These are phyloP conservation scores for Thumatha senex DNA, from an alignment of 2,888 invertebrate species.

Conservation along the genomic window DNA sequence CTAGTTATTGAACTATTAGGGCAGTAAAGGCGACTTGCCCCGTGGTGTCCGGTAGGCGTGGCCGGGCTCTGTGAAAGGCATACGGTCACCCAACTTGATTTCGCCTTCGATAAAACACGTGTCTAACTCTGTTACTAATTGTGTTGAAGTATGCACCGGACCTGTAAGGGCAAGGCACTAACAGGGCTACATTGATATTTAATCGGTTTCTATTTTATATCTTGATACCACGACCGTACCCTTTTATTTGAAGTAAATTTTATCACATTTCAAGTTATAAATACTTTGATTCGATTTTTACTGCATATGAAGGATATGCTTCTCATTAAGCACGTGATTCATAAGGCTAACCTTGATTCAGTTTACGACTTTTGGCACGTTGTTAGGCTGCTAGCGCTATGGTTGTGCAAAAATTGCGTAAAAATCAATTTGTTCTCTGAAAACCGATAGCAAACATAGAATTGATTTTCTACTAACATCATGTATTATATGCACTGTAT, in stretches of 20 bases:
- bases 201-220: conserved; percentile 59
- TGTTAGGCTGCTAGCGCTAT: conserved; percentile 36
- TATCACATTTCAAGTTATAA: neutral
- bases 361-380: conserved; percentile 45
- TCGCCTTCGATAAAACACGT: conserved; percentile 65
- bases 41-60: conserved; percentile 58
- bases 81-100: conserved; percentile 64
- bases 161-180: conserved; percentile 44
- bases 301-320: conserved; percentile 37
- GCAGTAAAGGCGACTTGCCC: conserved; percentile 51
- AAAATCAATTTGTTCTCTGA: conserved; percentile 48
- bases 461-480: conserved; percentile 17
- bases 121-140: conserved; percentile 47
- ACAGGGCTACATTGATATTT: conserved; percentile 50
- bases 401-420: conserved; percentile 56
- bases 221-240: conserved; percentile 16
- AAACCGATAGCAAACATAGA: conserved; percentile 38
- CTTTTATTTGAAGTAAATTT: conserved; percentile 1
- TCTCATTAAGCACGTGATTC: conserved; percentile 50
- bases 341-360: conserved; percentile 55
- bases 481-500: conserved; percentile 8
- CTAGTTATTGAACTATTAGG: conserved; percentile 47
- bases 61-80: conserved; percentile 67
- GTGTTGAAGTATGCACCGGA: conserved; percentile 51
- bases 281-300: conserved; percentile 15